Base-by-base conservation (phyloP, 2,888 invertebrate species). In the Lepeophtheirus nordmannii region DNA sequence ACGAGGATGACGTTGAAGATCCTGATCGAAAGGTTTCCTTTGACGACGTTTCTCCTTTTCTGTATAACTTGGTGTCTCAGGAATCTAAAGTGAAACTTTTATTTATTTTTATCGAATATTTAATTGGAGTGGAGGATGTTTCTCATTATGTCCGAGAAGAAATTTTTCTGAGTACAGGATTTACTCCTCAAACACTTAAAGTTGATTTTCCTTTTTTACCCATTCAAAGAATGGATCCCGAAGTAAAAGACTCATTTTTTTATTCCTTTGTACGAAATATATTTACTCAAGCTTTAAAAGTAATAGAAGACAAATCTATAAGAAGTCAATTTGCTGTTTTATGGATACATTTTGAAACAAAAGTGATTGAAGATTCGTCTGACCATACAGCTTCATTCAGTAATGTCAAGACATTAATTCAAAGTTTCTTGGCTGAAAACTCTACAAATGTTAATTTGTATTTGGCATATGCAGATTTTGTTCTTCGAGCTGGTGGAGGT, bases 1-100 rank as follows among this genome's bases (percentile, higher is more conserved):
- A 66, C 12, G 72, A 75, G 37, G 75, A 75, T 63, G 67, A 68
- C 1, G 74, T 75, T 70, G 76, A 77, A 67, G 77, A 77, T 68
- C 70, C 73, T 1, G 76, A 77, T 30, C 68, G 76, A 38, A 70
- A 74, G 38, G 74, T 77, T 59, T 65, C 75, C 8, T 73, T 74
- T 70, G 76, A 76, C 69, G 76, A 77, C 69, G 70, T 77, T 12
- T 69, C 71, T 12, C 70, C 72, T 9, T 38, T 20, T n/a, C 56
- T 63, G 56, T 63, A 23, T 30, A 41, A 63, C 2, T 56, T 63
- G 12, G 53, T 46, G 53, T 14, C 53, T 17, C 14, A 1, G 14
- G 17, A 46, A 14, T 46, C 53, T 5, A 46, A 46, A 17, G 53
- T 46, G 14, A 46, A 46, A 8, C 53, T 46, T 46, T 17, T 46